These are phyloP conservation scores for Lithophane leautieri DNA, from an alignment of 2,888 invertebrate species.

Conservation along the genomic window DNA sequence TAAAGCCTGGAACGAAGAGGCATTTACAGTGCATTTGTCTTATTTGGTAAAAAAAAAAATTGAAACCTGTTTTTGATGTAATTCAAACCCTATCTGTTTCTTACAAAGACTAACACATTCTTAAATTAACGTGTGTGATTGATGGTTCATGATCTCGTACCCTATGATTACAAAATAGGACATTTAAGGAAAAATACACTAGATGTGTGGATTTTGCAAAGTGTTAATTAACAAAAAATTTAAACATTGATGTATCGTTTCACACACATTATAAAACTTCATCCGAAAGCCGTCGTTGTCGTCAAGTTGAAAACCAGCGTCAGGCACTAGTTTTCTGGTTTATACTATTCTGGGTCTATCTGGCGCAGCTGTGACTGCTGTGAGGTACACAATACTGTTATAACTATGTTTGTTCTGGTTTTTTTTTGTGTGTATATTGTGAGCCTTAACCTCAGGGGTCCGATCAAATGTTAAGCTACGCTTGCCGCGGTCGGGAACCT, in stretches of 20 bases:
- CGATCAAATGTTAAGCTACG: no score
- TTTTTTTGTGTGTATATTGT: no score
- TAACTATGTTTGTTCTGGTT: no score
- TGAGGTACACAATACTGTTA: neutral
- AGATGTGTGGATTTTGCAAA: neutral
- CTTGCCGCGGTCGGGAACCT: no score
- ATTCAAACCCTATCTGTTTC: neutral
- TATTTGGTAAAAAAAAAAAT: neutral
- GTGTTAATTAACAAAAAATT: neutral
- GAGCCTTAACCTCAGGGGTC: no score
- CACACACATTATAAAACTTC: neutral
- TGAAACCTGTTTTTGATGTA: no score
- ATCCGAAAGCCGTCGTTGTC: neutral
- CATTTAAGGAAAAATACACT: neutral
- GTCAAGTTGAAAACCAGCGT: neutral
- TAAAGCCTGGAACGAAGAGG: neutral
- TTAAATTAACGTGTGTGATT: neutral
- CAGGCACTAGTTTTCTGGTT: neutral
- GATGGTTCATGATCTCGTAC: neutral
- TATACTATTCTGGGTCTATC: neutral
- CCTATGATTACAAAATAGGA: neutral
- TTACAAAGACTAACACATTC: neutral
- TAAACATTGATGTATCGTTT: neutral
- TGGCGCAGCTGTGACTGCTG: neutral
- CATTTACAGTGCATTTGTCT: neutral